These are phyloP conservation scores for Drosophila burlai DNA, from an alignment of 1,140 invertebrate genomes.

Conservation along the genomic window DNA sequence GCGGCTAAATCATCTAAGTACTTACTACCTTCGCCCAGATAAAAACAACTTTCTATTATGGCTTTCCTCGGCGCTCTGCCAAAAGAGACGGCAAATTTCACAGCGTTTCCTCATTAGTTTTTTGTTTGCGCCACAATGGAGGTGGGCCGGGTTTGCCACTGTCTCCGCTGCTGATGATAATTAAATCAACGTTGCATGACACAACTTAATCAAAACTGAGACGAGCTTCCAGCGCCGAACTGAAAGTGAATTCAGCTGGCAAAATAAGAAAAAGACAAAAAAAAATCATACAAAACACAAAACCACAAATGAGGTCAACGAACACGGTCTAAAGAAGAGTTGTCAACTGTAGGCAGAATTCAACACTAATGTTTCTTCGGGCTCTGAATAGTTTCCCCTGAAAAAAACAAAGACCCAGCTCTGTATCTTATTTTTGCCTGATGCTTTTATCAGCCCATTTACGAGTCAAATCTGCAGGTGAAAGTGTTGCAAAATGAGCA, in stretches of 20 bases:
- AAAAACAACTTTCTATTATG: conserved; percentile 64
- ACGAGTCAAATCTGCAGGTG: conserved; percentile 79
- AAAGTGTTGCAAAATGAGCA: conserved; percentile 76
- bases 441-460: conserved; percentile 72
- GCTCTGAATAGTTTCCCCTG: conserved; percentile 58
- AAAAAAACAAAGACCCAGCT: conserved; percentile 38
- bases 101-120: conserved; percentile 79
- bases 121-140: conserved; percentile 56
- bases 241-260: conserved; percentile 74
- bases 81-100: conserved; percentile 45
- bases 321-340: conserved; percentile 56
- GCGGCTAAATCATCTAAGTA: conserved; percentile 13
- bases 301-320: conserved; percentile 64
- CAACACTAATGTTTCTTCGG: conserved; percentile 36
- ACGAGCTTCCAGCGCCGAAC: conserved; percentile 42
- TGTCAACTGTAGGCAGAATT: conserved; percentile 67
- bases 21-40: conserved; percentile 11
- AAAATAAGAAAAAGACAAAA: conserved; percentile 28
- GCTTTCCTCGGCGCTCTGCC: conserved; percentile 52
- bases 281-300: conserved; percentile 11
- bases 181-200: conserved; percentile 83
- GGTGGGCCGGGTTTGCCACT: conserved; percentile 33
- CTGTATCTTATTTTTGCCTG: conserved; percentile 38
- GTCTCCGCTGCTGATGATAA: conserved; percentile 61
- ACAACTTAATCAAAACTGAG: conserved; percentile 81